These are phyloP conservation scores for Mycetomoellerius zeteki DNA, from an alignment of 1,140 invertebrate genomes.

Conservation along the genomic window DNA sequence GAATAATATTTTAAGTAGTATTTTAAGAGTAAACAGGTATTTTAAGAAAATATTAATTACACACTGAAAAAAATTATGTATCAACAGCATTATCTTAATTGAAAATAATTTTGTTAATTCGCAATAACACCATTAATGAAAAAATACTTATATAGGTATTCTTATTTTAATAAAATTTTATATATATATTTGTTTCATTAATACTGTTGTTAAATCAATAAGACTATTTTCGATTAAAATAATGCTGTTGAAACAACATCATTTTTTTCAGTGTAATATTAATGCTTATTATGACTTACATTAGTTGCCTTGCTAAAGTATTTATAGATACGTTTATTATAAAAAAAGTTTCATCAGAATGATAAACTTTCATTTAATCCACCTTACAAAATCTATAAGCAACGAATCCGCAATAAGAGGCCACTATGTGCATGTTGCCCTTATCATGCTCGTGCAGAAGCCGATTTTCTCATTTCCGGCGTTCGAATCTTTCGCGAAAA, in stretches of 20 bases:
- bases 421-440: slow-evolving; percentile 28
- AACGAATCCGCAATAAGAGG: slow-evolving; percentile 57
- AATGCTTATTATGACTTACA: background rate
- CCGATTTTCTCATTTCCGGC: slow-evolving; percentile 68
- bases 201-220: no score
- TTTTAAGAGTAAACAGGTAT: background rate
- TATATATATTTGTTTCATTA: no score
- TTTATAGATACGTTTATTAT: background rate
- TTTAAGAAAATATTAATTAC: background rate
- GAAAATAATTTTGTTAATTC: no score
- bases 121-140: no score
- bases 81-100: no score
- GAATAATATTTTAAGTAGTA: background rate
- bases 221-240: no score
- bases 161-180: no score
- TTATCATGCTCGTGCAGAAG: slow-evolving; percentile 60
- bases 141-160: no score
- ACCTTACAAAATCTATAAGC: slow-evolving; percentile 43
- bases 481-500: slow-evolving; percentile 40
- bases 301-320: background rate
- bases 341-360: slow-evolving; percentile 2
- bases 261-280: background rate
- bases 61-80: background rate
- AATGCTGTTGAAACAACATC: no score
- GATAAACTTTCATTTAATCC: slow-evolving; percentile 43